Conservation (phyloP, 1,140 invertebrate species). For the Cheumatopsyche charites region DNA sequence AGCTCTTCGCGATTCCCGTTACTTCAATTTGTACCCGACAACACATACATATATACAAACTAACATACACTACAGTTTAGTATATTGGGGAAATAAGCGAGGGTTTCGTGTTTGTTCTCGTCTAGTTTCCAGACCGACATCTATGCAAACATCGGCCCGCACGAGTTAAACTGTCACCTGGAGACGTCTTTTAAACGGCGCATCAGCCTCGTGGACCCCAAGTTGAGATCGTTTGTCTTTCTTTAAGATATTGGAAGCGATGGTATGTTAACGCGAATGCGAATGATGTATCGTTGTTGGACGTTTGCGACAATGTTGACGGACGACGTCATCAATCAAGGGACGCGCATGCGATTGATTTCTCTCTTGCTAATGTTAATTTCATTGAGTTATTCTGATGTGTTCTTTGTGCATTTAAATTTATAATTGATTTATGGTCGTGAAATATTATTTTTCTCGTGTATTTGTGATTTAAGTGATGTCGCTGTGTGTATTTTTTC, state of each 20-base stretch:
- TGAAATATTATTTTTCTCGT: too few relatives aligned
- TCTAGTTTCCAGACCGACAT: not conserved
- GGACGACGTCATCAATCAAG: too few relatives aligned
- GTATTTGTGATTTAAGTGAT: too few relatives aligned
- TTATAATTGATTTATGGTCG: too few relatives aligned
- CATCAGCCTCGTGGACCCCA: not conserved
- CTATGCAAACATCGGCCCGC: conserved; percentile 12
- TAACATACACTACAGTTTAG: not conserved
- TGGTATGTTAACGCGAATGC: conserved; percentile 6
- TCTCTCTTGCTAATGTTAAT: too few relatives aligned
- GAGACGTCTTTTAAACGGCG: conserved; percentile 22
- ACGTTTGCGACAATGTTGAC: too few relatives aligned
- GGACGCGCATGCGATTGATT: too few relatives aligned
- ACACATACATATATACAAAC: not conserved
- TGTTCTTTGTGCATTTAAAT: too few relatives aligned
- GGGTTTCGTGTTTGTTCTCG: not conserved
- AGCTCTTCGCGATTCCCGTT: not conserved
- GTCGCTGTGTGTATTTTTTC: too few relatives aligned
- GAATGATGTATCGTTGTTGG: too few relatives aligned
- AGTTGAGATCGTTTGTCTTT: conserved; percentile 27
- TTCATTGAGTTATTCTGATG: too few relatives aligned
- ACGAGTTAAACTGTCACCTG: conserved; percentile 4
- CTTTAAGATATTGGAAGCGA: conserved; percentile 20
- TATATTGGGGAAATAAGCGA: too few relatives aligned
- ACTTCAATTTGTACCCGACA: not conserved